Base-by-base conservation (phyloP, 2,888 invertebrate genomes). In the Barypeithes pellucidus region DNA sequence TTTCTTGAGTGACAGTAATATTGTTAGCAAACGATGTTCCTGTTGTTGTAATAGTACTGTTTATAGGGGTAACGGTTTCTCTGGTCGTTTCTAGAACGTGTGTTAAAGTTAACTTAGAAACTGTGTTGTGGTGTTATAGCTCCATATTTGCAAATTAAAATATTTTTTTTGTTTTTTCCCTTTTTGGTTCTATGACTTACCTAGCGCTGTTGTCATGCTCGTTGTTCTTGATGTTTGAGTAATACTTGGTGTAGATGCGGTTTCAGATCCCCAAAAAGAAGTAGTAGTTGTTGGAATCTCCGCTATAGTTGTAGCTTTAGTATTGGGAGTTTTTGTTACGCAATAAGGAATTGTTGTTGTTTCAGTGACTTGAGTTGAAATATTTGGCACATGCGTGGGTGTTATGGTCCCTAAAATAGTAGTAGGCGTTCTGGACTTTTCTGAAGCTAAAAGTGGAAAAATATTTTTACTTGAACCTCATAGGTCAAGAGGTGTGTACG, bases 351-450 rank as follows among this genome's bases (percentile, higher is more conserved):
- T 36, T 39, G 65, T 66, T 47, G 69, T 24, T n/a, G 67, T 62
- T 63, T 67, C 63, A 39, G 73, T 24, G 33, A 20, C 33, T 65
- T 65, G 73, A 47, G 72, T 76, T 24, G 76, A 76, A 62, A 47
- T 70, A 60, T 67, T 74, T 71, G 68, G 70, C 67, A 72, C 70
- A 57, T 73, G 54, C 62, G 50, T 41, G 8, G 67, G 67, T 18
- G 65, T 62, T 69, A 67, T 75, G 24, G 76, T 67, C n/a, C 77
- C 75, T 36, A 80, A 79, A 36, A 54, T 69, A 66, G 81, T 79
- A 62, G 81, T 73, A 22, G 75, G 62, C 59, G 74, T 70, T 67
- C 63, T 63, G 41, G 67, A 2, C 72, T 72, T 73, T 50, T 57
- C 66, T 61, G 69, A 66, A 59, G 16, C 71, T 71, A 12, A 47